Evolutionary conservation across 2,797 vertebrate genomes (phyloP), one percentile per base, ranked within the genome.

Genomic region (Tiaroga cobitis): DNA sequence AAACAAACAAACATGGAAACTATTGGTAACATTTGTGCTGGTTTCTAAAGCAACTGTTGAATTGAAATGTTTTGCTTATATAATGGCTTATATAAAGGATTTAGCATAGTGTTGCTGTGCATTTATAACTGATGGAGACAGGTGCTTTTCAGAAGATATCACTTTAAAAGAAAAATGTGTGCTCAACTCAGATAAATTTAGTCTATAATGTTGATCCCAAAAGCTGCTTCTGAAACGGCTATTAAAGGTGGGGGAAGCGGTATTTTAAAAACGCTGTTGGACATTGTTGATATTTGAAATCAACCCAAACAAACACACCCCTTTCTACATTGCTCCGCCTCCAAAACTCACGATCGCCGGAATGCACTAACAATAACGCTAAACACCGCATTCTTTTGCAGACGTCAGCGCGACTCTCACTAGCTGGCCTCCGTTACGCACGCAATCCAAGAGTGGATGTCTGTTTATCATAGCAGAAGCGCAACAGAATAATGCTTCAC

Each of bases 101-200:
- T 76, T 56, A 76, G 8, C 19, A 37, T 76, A 75, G 49, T 54
- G 73, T 54, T 75, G 6, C 26, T 16, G 26, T n/a, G 69, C 26
- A 5, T 75, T 75, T 34, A 8, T 51, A 51, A 11, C 19, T 10
- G 9, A 29, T 34, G 73, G 73, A 37, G 10, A 34, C 73, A 8
- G 6, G 19, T 54, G 73, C 49, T 76, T 76, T 75, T 37, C 32
- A 56, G 29, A 56, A 37, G 49, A 76, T 34, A 51, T 76, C 73
- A 54, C 73, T 56, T 34, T 24, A 8, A 77, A 18, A 77, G 34
- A 77, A 59, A 77, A 26, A n/a, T 77, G 51, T 77, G 24, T 39
- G 34, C 21, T 77, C 49, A 8, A 21, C 21, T 77, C 74, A 2
- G 32, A 39, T 39, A 8, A 77, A 39, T 77, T 76, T 21, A 21